Evolutionary conservation across 2,113 vertebrate species (phyloP).

Genomic region (Poecile atricapillus): DNA sequence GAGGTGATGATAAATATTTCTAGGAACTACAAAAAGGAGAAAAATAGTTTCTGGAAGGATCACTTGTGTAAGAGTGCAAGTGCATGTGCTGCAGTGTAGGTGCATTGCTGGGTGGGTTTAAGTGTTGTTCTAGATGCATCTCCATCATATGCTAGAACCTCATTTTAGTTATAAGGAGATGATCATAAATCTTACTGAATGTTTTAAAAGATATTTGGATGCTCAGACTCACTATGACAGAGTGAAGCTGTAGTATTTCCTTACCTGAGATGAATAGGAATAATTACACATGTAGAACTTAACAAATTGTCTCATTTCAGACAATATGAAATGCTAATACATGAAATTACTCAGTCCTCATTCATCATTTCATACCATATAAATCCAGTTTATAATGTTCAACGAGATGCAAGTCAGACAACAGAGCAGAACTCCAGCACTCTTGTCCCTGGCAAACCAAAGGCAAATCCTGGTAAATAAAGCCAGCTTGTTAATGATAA

Average conservation of each 20-base stretch:
- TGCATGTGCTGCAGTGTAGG: accelerated
- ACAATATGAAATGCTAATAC: not conserved
- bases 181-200: not conserved
- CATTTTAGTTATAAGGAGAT: not conserved
- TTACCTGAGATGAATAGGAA: not conserved
- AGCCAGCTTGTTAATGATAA: not conserved
- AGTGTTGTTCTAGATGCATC: not conserved
- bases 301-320: not conserved
- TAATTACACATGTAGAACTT: not conserved
- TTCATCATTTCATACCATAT: not conserved
- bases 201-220: not conserved
- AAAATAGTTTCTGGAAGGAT: not conserved
- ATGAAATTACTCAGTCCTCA: not conserved
- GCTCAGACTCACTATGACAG: not conserved
- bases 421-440: not conserved
- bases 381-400: not conserved
- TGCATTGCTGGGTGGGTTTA: not conserved
- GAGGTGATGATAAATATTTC: not conserved
- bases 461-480: not conserved
- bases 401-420: not conserved
- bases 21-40: not conserved
- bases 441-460: not conserved
- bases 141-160: not conserved
- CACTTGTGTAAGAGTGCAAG: not conserved
- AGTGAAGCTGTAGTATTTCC: not conserved